These are phyloP conservation scores for Propithecus perrieri DNA, from an alignment of 2,797 vertebrate genomes.

Conservation along the genomic window DNA sequence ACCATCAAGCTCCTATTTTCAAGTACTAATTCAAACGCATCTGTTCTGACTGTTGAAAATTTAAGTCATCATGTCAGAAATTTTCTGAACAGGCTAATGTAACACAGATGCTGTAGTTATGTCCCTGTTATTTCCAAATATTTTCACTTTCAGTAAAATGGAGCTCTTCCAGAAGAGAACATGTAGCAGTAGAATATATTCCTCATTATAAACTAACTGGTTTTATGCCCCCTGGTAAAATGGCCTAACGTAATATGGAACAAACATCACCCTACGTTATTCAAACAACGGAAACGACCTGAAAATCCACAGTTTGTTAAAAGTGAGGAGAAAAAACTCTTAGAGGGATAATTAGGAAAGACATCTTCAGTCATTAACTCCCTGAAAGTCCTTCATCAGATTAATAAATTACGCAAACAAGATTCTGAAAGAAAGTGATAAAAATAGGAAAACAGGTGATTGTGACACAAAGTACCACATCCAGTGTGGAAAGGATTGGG, in stretches of 20 bases:
- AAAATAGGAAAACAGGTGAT: neutral
- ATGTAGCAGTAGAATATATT: neutral
- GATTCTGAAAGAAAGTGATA: constrained; percentile 29
- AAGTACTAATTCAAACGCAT: constrained; percentile 27
- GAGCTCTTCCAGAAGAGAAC: constrained; percentile 2
- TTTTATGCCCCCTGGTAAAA: constrained; percentile 31
- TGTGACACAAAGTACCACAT: neutral
- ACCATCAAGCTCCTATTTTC: constrained; percentile 15
- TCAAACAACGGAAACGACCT: constrained; percentile 31
- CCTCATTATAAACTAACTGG: constrained; percentile 44
- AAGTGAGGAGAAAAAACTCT: neutral
- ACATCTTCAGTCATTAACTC: constrained; percentile 6
- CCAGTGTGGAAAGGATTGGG: neutral
- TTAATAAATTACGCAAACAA: constrained; percentile 23
- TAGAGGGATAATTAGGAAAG: neutral
- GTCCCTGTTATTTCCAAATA: constrained; percentile 13
- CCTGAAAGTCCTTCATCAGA: constrained; percentile 7
- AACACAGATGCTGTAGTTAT: neutral
- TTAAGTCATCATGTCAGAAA: constrained; percentile 21
- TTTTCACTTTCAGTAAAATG: neutral
- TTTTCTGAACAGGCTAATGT: constrained; percentile 19
- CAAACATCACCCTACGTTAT: neutral
- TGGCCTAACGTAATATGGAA: neutral
- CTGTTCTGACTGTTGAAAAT: neutral
- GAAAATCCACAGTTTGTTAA: neutral